A percentile compares a stretch with the other conserved stretches of the same genome.
phyloP scores from a whole-genome alignment of 1,140 invertebrate species.

The Zaprionus lachaisei region DNA sequence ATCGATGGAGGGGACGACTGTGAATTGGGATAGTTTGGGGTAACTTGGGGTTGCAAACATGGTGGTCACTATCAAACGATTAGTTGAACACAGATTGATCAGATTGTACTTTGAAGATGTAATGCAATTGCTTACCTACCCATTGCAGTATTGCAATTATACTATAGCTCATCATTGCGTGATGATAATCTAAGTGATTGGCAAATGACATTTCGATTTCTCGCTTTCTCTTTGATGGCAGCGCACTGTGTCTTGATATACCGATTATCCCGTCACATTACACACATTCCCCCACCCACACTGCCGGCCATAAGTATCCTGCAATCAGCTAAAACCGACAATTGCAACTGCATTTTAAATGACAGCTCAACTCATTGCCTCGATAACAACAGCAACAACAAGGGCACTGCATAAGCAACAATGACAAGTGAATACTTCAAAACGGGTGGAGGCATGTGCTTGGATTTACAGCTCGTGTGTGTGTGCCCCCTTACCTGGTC shows the following conservation, averaged over 20 bases:
- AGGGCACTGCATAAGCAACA: slow-evolving; percentile 2
- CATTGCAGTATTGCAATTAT: too few species aligned
- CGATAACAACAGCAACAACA: slow-evolving; percentile 30
- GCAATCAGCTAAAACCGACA: slow-evolving; percentile 36
- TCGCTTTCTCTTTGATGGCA: slow-evolving; percentile 5
- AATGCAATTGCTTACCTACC: too few species aligned
- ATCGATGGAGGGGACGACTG: neutral
- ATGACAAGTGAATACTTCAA: slow-evolving; percentile 22
- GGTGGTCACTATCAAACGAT: too few species aligned
- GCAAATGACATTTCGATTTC: slow-evolving; percentile 9
- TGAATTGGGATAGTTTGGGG: neutral
- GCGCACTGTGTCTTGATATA: neutral
- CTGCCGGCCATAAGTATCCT: neutral
- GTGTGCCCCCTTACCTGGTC: neutral
- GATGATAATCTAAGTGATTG: neutral
- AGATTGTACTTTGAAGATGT: too few species aligned
- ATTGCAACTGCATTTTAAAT: slow-evolving; percentile 52
- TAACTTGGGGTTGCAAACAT: neutral
- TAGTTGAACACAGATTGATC: too few species aligned
- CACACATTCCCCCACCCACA: neutral
- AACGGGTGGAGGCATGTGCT: slow-evolving; percentile 56
- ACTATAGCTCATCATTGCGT: neutral
- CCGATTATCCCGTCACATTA: slow-evolving; percentile 31
- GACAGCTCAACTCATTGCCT: slow-evolving; percentile 26
- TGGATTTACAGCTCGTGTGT: slow-evolving; percentile 43